Conservation (phyloP, 2,113 vertebrate genomes). For the Chaetura pelagica region DNA sequence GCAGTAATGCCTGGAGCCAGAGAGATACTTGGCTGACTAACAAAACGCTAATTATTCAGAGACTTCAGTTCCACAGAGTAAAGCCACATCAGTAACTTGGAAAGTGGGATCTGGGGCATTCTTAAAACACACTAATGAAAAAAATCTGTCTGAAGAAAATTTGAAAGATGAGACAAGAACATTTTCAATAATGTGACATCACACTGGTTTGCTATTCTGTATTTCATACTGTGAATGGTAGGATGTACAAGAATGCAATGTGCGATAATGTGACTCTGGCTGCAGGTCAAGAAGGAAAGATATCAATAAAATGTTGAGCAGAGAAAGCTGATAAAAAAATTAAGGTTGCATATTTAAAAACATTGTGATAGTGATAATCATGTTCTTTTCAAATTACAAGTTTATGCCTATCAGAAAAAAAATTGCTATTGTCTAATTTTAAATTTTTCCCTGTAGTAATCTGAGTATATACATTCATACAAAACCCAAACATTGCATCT, state of each 20-base stretch:
- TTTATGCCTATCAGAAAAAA: background rate
- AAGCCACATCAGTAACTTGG: background rate
- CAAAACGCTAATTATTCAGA: conserved; percentile 38
- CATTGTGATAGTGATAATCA: background rate
- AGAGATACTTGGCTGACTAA: conserved; percentile 31
- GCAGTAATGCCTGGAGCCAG: conserved; percentile 19
- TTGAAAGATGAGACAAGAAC: background rate
- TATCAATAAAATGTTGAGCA: background rate
- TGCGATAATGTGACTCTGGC: background rate
- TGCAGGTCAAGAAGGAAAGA: background rate
- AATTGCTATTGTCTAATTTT: background rate
- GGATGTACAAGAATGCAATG: background rate
- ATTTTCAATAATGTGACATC: background rate
- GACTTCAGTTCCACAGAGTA: conserved; percentile 22
- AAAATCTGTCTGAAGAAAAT: background rate
- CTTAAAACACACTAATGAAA: background rate
- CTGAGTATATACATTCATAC: background rate
- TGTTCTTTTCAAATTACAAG: background rate
- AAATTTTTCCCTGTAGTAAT: background rate
- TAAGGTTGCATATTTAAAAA: background rate
- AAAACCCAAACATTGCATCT: background rate
- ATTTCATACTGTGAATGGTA: background rate
- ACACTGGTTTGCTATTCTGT: background rate
- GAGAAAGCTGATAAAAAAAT: background rate
- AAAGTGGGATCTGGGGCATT: background rate